Percentiles rank a stretch among this genome's conserved stretches.
These are phyloP conservation scores for Bugula neritina DNA, from an alignment of 2,888 invertebrate genomes.

Conservation along the genomic window DNA sequence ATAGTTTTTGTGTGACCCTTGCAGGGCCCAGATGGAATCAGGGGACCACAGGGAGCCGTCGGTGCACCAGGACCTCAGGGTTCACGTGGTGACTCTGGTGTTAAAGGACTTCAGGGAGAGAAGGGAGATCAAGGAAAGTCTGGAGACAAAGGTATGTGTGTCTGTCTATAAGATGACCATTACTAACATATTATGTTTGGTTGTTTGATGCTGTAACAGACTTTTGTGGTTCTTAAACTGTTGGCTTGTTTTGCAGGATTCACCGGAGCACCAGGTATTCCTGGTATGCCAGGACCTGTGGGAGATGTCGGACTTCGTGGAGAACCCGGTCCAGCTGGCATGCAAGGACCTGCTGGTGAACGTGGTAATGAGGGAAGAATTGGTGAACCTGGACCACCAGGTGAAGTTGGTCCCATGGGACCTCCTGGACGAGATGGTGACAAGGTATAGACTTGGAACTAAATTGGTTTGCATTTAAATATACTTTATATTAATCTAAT, in stretches of 20 bases:
- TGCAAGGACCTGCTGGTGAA: slow-evolving; percentile 26
- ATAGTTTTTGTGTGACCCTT: too few species aligned
- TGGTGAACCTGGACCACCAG: slow-evolving; percentile 3
- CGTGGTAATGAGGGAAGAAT: slow-evolving; percentile 22
- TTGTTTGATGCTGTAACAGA: too few species aligned
- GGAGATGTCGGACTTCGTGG: slow-evolving; percentile 12
- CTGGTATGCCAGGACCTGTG: slow-evolving; percentile 27
- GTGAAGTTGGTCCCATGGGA: slow-evolving; percentile 19
- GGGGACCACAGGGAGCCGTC: slow-evolving; percentile 23
- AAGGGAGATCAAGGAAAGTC: slow-evolving; percentile 21
- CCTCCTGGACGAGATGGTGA: slow-evolving; percentile 24
- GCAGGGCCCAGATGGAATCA: slow-evolving; percentile 25
- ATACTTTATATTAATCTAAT: too few species aligned
- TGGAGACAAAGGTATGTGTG: slow-evolving; percentile 26
- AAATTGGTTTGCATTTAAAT: too few species aligned
- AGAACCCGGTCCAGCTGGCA: slow-evolving; percentile 1
- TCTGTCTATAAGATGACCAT: neutral
- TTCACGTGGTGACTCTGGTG: slow-evolving; percentile 5
- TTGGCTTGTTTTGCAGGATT: slow-evolving; percentile 18
- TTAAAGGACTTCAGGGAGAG: slow-evolving; percentile 24
- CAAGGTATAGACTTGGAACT: too few species aligned
- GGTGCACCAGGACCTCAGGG: slow-evolving; percentile 24
- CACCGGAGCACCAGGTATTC: slow-evolving; percentile 22
- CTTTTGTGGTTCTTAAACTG: too few species aligned
- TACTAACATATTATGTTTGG: too few species aligned